Conservation (phyloP, 2,888 invertebrate species). For the Eledone cirrhosa region DNA sequence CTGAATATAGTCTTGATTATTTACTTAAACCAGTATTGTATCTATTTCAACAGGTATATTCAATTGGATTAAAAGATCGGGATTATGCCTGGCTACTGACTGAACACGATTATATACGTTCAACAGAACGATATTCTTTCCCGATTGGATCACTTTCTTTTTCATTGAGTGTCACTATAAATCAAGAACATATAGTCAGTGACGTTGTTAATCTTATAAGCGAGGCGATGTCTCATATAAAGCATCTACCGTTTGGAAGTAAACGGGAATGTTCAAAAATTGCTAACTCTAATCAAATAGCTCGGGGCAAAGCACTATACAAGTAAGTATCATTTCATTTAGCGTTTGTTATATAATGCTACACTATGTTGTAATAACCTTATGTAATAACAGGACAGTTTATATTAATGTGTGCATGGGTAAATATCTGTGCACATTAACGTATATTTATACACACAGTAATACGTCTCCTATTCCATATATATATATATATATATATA, state of each 20-base stretch:
- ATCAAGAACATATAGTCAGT: constrained; percentile 49
- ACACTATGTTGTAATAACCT: too few relatives aligned
- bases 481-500: too few relatives aligned
- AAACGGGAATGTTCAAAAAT: constrained; percentile 14
- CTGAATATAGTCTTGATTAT: too few relatives aligned
- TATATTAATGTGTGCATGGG: too few relatives aligned
- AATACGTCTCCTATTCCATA: too few relatives aligned
- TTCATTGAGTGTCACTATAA: constrained; percentile 46
- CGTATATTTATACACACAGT: too few relatives aligned
- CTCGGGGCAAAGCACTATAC: constrained; percentile 11
- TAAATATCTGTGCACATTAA: too few relatives aligned
- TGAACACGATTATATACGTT: constrained; percentile 54
- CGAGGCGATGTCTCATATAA: background rate
- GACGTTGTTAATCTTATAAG: constrained; percentile 48
- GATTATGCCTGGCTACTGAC: constrained; percentile 63
- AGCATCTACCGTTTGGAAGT: background rate
- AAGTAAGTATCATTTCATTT: background rate
- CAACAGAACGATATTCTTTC: constrained; percentile 45
- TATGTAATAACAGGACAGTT: too few relatives aligned
- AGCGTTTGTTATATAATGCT: too few relatives aligned
- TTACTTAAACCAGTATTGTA: background rate
- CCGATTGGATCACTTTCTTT: constrained; percentile 53
- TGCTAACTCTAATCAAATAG: background rate
- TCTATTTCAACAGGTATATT: constrained; percentile 8
- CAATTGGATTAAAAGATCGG: constrained; percentile 33